Evolutionary conservation across 2,797 vertebrate species (phyloP).

Genomic region (Hippoglossus hippoglossus): DNA sequence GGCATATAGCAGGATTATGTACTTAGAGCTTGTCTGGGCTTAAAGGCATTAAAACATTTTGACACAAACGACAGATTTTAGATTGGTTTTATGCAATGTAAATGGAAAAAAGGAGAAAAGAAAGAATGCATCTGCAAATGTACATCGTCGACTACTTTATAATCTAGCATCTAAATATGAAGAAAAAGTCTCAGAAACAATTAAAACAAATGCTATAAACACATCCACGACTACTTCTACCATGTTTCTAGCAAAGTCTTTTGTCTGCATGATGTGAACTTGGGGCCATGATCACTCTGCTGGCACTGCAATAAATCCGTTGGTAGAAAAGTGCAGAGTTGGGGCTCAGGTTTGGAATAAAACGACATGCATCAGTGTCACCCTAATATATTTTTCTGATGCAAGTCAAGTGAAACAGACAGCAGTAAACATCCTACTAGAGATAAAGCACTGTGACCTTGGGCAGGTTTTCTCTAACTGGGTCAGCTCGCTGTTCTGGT

Average conservation of each 20-base stretch:
- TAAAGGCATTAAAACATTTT: conserved; percentile 31
- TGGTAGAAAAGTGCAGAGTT: conserved; percentile 27
- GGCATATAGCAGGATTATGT: conserved; percentile 34
- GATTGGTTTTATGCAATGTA: not conserved
- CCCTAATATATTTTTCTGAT: conserved; percentile 63
- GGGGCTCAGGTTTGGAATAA: conserved; percentile 42
- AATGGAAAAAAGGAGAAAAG: conserved; percentile 1
- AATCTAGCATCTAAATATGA: not conserved
- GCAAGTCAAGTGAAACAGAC: conserved; percentile 72
- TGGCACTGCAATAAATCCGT: conserved; percentile 30
- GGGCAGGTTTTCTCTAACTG: conserved; percentile 57
- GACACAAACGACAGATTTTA: conserved; percentile 18
- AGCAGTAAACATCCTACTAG: conserved; percentile 60
- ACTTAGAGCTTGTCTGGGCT: conserved; percentile 19
- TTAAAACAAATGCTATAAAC: not conserved
- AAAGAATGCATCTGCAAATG: not conserved
- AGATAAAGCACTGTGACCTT: conserved; percentile 69
- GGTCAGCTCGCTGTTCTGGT: conserved; percentile 41
- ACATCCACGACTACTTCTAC: not conserved
- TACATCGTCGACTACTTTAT: not conserved
- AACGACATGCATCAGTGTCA: conserved; percentile 52
- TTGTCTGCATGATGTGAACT: not conserved
- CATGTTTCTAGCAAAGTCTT: not conserved
- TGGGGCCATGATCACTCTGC: conserved; percentile 11
- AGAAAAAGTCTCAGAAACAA: not conserved